A percentile compares a stretch with the other conserved stretches of the same genome.
Evolutionary conservation across 2,113 vertebrate genomes (phyloP).

Genomic region (Gnathonemus echidnorhynchus): DNA sequence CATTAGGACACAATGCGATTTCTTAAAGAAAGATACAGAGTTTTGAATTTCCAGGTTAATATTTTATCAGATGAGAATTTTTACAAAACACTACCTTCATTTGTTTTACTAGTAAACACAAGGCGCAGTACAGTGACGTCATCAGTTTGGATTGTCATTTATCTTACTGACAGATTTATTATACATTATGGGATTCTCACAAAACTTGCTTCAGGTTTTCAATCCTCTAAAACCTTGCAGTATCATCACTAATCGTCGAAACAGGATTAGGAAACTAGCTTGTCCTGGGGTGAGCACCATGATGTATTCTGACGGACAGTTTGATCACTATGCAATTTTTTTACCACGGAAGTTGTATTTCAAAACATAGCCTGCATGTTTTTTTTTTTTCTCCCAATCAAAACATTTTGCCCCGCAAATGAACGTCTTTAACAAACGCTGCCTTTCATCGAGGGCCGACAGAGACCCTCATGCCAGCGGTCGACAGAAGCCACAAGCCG

Average conservation of each 20-base stretch:
- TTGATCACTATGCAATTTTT: neutral
- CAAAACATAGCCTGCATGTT: neutral
- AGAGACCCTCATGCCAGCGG: neutral
- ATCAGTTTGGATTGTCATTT: neutral
- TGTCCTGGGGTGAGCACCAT: neutral
- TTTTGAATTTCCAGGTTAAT: neutral
- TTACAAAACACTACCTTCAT: neutral
- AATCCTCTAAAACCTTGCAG: neutral
- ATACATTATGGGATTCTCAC: neutral
- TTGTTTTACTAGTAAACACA: neutral
- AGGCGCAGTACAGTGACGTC: neutral
- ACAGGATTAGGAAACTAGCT: neutral
- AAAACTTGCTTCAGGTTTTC: neutral
- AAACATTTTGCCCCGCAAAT: neutral
- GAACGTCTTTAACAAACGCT: neutral
- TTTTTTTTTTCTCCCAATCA: neutral
- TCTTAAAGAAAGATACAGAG: slow-evolving; percentile 53
- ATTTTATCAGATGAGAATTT: neutral
- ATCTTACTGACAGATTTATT: neutral
- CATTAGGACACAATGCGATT: slow-evolving; percentile 93
- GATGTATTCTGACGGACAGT: neutral
- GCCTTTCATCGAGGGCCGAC: neutral
- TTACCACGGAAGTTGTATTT: neutral
- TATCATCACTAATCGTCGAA: neutral
- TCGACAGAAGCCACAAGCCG: neutral